Evolutionary conservation across 2,888 invertebrate species (phyloP), one percentile per base, ranked within the genome.

Genomic region (Andrena dorsata): DNA sequence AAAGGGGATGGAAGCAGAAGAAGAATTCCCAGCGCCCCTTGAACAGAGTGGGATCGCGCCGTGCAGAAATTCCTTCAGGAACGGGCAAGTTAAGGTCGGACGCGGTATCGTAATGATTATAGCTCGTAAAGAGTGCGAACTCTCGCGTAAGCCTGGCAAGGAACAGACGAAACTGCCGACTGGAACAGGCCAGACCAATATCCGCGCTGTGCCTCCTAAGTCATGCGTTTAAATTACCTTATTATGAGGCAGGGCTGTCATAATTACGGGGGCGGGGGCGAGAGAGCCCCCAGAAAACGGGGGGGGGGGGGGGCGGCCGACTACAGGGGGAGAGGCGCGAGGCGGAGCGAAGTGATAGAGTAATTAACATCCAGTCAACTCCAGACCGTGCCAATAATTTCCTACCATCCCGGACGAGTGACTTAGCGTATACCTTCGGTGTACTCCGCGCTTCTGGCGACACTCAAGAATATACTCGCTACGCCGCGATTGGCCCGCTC

Each of bases 151-250:
- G 76, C 71, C 47, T 60, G 68, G 72, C 72, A 71, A 70, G 82
- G 82, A 86, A 86, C 74, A 78, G 80, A 80, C 79, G 83, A 83
- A 83, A 88, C 82, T 85, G 49, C 72, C 64, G 51, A 79, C 70
- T 74, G 85, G 73, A 82, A 80, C 66, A 74, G 64, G 76, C 63
- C 80, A 82, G 84, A 77, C 88, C 90, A 87, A 90, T 90, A 90
- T 90, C 82, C 86, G 78, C 74, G 84, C 81, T 70, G 70, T 68
- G 83, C 80, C 89, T 90, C 89, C 90, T 93, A 92, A 93, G 92
- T 93, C 92, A 93, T 93, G 93, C 93, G 92, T 93, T 93, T 93
- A 93, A 93, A 93, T 93, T 90, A 92, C 92, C 93, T 92, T 92
- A 93, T 93, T 93, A 93, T 88, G 89, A 88, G 88, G 78, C 83